Percentiles rank a stretch among this genome's conserved stretches.
These are phyloP conservation scores for Pristionchus pacificus DNA, from an alignment of 1,140 invertebrate species.

Conservation along the genomic window DNA sequence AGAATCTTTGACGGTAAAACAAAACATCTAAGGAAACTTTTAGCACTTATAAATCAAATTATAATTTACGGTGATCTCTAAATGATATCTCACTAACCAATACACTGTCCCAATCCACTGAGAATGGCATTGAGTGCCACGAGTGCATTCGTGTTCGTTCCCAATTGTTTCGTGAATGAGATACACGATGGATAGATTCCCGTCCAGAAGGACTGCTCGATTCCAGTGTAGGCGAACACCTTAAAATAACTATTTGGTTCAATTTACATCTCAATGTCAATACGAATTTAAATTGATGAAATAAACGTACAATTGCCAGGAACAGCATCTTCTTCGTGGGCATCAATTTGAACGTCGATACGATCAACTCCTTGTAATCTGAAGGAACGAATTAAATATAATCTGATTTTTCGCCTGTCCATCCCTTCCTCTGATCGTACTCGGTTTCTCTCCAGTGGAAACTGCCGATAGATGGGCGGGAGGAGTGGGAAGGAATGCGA, in stretches of 20 bases:
- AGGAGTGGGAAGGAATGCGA: not conserved
- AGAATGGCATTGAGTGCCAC: conserved; percentile 86
- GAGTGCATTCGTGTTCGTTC: conserved; percentile 72
- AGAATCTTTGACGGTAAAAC: no score
- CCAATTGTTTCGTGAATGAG: conserved; percentile 75
- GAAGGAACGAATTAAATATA: not conserved
- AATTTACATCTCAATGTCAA: no score
- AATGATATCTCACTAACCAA: conserved; percentile 60
- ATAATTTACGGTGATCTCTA: no score
- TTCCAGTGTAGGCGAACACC: conserved; percentile 30
- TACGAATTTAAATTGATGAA: not conserved
- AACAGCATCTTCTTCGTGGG: conserved; percentile 27
- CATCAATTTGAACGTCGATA: conserved; percentile 32
- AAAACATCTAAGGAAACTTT: no score
- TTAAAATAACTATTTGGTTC: not conserved
- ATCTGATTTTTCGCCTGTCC: no score
- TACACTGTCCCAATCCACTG: conserved; percentile 84
- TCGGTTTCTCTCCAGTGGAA: not conserved
- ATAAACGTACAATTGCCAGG: conserved; percentile 10
- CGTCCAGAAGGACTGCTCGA: conserved; percentile 32
- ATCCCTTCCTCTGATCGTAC: not conserved
- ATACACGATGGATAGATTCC: conserved; percentile 80
- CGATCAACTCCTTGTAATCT: not conserved
- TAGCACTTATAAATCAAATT: no score
- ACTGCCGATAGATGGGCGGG: not conserved